Conservation (phyloP, 2,113 vertebrate genomes). For the Scophthalmus maximus region DNA sequence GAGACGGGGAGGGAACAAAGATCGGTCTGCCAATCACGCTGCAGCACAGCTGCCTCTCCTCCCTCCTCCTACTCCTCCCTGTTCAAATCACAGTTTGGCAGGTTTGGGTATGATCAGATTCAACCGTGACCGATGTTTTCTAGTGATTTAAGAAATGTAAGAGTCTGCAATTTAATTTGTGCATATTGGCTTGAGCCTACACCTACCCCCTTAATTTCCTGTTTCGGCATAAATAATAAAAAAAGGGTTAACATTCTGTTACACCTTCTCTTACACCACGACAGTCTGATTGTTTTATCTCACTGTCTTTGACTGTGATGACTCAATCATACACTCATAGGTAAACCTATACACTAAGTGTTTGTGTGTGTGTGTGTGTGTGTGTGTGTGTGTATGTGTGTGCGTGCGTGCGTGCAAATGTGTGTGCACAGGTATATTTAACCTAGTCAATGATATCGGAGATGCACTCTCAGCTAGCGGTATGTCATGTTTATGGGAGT, state of each 20-base stretch:
- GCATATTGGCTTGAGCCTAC: conserved; percentile 39
- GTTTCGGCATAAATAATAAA: conserved; percentile 33
- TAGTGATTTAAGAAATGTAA: background rate
- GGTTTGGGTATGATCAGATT: conserved; percentile 15
- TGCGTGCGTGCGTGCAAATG: too few species aligned
- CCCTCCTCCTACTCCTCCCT: conserved; percentile 16
- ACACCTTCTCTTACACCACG: conserved; percentile 20
- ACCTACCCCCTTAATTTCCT: conserved; percentile 66
- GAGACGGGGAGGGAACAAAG: conserved; percentile 59
- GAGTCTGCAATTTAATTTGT: conserved; percentile 55
- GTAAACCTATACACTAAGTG: background rate
- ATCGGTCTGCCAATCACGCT: conserved; percentile 62
- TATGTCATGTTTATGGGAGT: too few species aligned
- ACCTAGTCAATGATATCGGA: too few species aligned
- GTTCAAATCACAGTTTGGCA: conserved; percentile 38
- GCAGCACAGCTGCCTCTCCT: conserved; percentile 42
- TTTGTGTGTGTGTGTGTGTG: background rate
- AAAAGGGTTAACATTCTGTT: conserved; percentile 17
- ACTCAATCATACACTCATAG: conserved; percentile 7
- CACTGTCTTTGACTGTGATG: conserved; percentile 23
- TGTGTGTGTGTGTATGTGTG: conserved; percentile 1
- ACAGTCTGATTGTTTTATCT: conserved; percentile 5
- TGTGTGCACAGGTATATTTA: too few species aligned
- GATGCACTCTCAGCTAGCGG: too few species aligned
- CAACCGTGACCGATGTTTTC: background rate